phyloP scores from a whole-genome alignment of 2,113 vertebrate genomes.

The Pteronura brasiliensis region DNA sequence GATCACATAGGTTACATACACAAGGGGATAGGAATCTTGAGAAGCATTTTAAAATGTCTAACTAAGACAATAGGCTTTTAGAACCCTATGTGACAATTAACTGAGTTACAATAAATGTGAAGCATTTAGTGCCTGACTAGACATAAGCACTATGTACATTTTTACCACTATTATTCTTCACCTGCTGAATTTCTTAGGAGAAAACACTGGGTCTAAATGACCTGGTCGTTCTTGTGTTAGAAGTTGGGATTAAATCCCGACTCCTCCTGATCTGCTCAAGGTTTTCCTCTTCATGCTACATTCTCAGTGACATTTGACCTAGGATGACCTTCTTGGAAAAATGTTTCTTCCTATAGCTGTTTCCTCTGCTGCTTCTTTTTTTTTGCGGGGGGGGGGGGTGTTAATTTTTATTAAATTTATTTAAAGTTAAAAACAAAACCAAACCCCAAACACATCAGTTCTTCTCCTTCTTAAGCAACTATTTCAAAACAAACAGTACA shows the following conservation, averaged over 20 bases:
- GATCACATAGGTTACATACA: background rate
- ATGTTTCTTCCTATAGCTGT: background rate
- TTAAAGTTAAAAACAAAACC: background rate
- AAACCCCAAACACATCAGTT: background rate
- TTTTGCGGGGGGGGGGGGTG: fast-evolving
- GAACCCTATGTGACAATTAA: background rate
- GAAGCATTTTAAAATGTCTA: background rate
- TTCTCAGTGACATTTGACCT: background rate
- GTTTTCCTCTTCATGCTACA: background rate
- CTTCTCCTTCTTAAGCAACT: background rate
- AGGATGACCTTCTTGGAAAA: background rate
- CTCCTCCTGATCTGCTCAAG: background rate
- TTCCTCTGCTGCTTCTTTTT: background rate
- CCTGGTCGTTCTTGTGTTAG: background rate
- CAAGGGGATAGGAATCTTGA: background rate
- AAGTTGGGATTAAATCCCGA: background rate
- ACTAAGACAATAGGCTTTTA: background rate
- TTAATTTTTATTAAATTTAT: background rate
- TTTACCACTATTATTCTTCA: background rate
- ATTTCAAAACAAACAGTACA: background rate
- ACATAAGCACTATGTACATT: background rate
- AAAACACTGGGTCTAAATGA: background rate
- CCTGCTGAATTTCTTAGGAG: background rate
- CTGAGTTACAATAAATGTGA: background rate
- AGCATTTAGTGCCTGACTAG: background rate